Conservation (phyloP, 2,888 invertebrate species). For the Iphiclides podalirius region DNA sequence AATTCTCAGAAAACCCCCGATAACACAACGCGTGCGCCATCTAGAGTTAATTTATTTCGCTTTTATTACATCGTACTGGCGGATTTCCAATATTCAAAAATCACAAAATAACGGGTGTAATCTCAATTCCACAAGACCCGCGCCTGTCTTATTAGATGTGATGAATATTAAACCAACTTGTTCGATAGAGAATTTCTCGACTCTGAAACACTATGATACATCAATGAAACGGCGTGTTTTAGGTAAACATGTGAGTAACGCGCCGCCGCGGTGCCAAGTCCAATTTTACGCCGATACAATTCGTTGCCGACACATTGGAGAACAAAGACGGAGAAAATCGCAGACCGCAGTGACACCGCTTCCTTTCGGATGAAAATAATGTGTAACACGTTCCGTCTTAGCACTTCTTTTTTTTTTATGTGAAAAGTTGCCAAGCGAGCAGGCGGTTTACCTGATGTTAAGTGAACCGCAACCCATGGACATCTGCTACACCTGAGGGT, state of each 20-base stretch:
- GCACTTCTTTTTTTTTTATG: no score
- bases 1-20: neutral
- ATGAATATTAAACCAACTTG: neutral
- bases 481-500: no score
- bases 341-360: neutral
- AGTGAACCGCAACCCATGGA: no score
- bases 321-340: neutral
- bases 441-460: no score
- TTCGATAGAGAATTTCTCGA: no score
- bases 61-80: constrained; percentile 1
- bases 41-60: neutral
- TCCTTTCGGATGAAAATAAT: no score
- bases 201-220: neutral
- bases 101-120: no score
- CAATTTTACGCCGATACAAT: constrained; percentile 13
- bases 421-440: no score
- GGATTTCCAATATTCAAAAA: constrained; percentile 3
- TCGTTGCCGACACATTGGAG: constrained; percentile 2
- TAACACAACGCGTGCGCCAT: neutral
- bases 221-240: constrained; percentile 31
- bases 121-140: constrained; percentile 1
- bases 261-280: constrained; percentile 28
- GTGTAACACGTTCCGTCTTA: no score
- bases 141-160: neutral
- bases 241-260: constrained; percentile 31